Base-by-base conservation (phyloP, 2,113 vertebrate species). In the Chunga burmeisteri region DNA sequence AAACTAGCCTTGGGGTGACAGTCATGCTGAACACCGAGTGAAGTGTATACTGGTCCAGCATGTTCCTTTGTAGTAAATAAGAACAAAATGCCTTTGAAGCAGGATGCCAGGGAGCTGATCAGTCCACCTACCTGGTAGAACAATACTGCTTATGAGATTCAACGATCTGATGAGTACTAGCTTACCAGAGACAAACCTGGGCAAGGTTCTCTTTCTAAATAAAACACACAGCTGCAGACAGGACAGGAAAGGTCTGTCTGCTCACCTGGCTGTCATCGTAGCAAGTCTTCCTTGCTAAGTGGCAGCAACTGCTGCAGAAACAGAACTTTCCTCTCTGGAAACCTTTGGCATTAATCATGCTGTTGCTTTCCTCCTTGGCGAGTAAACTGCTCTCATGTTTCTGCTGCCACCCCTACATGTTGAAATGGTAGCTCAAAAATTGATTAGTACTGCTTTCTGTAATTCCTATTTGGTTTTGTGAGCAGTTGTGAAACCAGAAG, bases 31-130 rank as follows among this genome's bases (percentile, higher is more conserved):
- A 81, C 63, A 42, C 0, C 26, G 36, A 81, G 16, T 21, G 9
- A 93, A 94, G 50, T 2, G 9, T 53, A 18, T 73, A 90, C 93
- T 77, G 66, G 74, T 85, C 94, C 79, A 75, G 63, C 85, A 62
- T 30, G 59, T 77, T 92, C 38, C 50, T 86, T 49, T 53, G 22
- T 22, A 82, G 62, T 34, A 90, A 75, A 9, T 36, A 89, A 85
- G 36, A 87, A 87, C 7, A 86, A 88, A 87, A 91, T 29, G 16
- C 74, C 75, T 95, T 92, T 91, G 92, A 96, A 97, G 85, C 38
- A 55, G 32, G 75, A 46, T 77, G 62, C 67, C 81, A 93, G 72
- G 72, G 25, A 93, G 29, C 42, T 59, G 58, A 91, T 85, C 93
- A 73, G 53, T 82, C 53, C 67, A 88, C 74, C 49, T 63, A 80